phyloP scores from a whole-genome alignment of 2,888 invertebrate species.

The Autographa gamma region DNA sequence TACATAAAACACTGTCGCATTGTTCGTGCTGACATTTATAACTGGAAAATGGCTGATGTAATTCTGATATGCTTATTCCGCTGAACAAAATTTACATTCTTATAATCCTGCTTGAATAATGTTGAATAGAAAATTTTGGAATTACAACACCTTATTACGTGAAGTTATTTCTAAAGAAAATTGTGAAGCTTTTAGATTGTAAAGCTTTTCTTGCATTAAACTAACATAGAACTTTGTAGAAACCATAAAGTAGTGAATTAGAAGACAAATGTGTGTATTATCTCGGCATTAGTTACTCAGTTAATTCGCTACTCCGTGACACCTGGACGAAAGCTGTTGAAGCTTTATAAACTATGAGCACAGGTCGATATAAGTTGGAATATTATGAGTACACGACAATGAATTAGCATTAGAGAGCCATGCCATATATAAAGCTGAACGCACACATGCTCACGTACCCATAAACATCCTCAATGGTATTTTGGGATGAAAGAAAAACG shows the following conservation, averaged over 20 bases:
- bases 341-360: slow-evolving; percentile 23
- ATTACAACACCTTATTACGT: background rate
- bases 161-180: background rate
- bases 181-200: background rate
- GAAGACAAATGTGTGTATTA: slow-evolving; percentile 49
- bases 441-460: slow-evolving; percentile 10
- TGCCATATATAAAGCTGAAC: slow-evolving; percentile 33
- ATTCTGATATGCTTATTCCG: slow-evolving; percentile 52
- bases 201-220: background rate
- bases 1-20: slow-evolving; percentile 52
- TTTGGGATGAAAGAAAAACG: slow-evolving; percentile 27
- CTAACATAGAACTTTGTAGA: background rate
- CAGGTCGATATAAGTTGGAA: slow-evolving; percentile 13
- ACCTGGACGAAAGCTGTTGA: slow-evolving; percentile 16
- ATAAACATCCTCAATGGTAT: slow-evolving; percentile 24
- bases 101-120: slow-evolving; percentile 25
- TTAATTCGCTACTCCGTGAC: slow-evolving; percentile 28
- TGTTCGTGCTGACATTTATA: slow-evolving; percentile 50
- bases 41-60: slow-evolving; percentile 40
- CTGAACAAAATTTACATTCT: slow-evolving; percentile 23
- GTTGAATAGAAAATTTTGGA: background rate
- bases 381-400: slow-evolving; percentile 24
- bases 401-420: slow-evolving; percentile 35
- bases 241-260: slow-evolving; percentile 28
- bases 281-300: slow-evolving; percentile 33